Evolutionary conservation across 1,140 invertebrate genomes (phyloP), one percentile per base, ranked within the genome.

Genomic region (Bilobella aurantiaca): DNA sequence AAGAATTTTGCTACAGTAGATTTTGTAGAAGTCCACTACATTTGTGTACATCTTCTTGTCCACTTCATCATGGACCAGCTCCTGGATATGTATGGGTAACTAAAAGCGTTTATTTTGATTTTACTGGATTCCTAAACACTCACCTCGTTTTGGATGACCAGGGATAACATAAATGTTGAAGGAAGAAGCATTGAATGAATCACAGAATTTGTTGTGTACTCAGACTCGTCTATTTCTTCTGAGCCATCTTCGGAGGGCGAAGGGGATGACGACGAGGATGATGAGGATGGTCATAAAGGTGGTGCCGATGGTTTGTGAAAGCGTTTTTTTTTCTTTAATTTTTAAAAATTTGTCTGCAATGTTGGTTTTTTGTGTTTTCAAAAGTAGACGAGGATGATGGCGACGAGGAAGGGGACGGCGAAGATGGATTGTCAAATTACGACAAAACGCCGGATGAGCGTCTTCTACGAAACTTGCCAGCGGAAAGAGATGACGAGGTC

Each of bases 51-150:
- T n/a, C n/a, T n/a, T n/a, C n/a, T n/a, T n/a, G n/a, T n/a, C n/a
- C n/a, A n/a, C n/a, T n/a, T n/a, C n/a, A 86, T 87, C 8, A 83
- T 88, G 79, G 85, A 86, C 74, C 84, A 86, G 42, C 76, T 87
- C 49, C 76, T 88, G 1, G 84, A 86, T 68, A 80, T 82, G 75
- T 75, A 74, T 49, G n/a, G 37, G 12, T 42, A n/a, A n/a, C n/a
- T n/a, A n/a, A n/a, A n/a, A n/a, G n/a, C n/a, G n/a, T 8, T 37
- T n/a, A 23, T 23, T 12, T 5, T 23, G 14, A n/a, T 64, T 64
- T 18, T 27, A 16, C 27, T 3, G n/a, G 21, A 63, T 23, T 32
- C 37, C 61, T 56, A 8, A 58, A 58, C 27, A 12, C 23, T 29
- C 28, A 58, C 28, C 16, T 28, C 8, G 3, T 25, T 58, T 58